Evolutionary conservation across 2,888 invertebrate genomes (phyloP), one percentile per base, ranked within the genome.

Genomic region (Archips xylosteana): DNA sequence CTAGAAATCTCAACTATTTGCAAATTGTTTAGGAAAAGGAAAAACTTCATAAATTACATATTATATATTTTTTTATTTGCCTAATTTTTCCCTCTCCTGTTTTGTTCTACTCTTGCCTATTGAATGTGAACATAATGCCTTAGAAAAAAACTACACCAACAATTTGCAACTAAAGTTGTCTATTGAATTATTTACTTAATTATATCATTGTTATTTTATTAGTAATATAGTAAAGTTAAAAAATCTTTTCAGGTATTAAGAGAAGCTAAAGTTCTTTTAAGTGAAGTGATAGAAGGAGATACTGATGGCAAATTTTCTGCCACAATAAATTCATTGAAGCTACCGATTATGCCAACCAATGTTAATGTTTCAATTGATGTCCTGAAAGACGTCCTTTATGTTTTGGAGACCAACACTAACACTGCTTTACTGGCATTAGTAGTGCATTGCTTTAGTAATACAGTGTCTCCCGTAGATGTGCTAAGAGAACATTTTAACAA

Each of bases 321-420:
- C 45, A 85, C 88, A 9, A 77, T 83, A 49, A 87, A 89, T 0
- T 82, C 87, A 12, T 76, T 94, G 5, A 93, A 91, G 76, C 75
- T 91, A 12, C 94, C 92, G 0, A 83, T 94, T n/a, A 91, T 87
- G 84, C 92, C 93, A 1, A 91, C 92, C 15, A 92, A 92, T 76
- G 85, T 91, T 8, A 95, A 95, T 83, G 91, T 96, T 3, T 92
- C 95, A 47, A 94, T 95, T 74, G 95, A 96, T 81, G 95, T 95
- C 0, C 86, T 96, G 65, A 96, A 94, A 79, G 95, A 96, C 81
- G 95, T 96, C 13, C 85, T 97, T 1, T 96, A 96, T 83, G 91
- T 94, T 10, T 83, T 96, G 64, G 97, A 97, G 84, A 95, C 95
- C 3, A 96, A 95, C 83, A 96, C 96, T 8, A 96, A 96, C 79